Conservation (phyloP, 2,888 invertebrate species). For the Craniophora ligustri region DNA sequence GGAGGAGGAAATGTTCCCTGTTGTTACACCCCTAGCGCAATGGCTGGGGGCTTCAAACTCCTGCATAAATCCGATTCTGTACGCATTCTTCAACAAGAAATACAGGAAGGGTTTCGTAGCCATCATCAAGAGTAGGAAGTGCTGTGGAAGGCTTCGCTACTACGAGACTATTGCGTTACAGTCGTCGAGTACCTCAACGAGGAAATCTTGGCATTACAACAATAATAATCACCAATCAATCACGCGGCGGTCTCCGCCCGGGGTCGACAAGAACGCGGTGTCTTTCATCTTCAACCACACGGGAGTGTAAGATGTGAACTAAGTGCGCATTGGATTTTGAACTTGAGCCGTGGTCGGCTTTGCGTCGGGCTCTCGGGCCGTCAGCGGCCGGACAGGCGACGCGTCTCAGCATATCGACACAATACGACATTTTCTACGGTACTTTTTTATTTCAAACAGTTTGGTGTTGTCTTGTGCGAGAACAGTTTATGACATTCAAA, state of each 20-base stretch:
- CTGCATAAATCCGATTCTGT: conserved; percentile 98
- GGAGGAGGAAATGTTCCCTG: conserved; percentile 94
- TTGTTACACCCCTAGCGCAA: conserved; percentile 96
- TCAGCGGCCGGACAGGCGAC: conserved; percentile 49
- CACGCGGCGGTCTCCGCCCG: conserved; percentile 86
- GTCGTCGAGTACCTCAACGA: conserved; percentile 95
- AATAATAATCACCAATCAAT: conserved; percentile 90
- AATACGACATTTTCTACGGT: conserved; percentile 70
- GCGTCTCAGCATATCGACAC: conserved; percentile 77
- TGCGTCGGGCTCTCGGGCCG: conserved; percentile 51
- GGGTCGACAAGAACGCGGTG: conserved; percentile 82
- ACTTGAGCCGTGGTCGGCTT: conserved; percentile 63
- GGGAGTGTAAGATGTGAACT: conserved; percentile 89
- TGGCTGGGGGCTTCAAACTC: conserved; percentile 98
- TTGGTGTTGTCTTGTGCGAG: conserved; percentile 80
- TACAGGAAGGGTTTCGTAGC: conserved; percentile 96
- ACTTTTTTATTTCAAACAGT: conserved; percentile 74
- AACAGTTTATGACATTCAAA: conserved; percentile 60
- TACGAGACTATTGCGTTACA: conserved; percentile 96
- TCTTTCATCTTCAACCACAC: conserved; percentile 91
- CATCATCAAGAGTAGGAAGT: conserved; percentile 94
- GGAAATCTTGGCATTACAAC: conserved; percentile 95
- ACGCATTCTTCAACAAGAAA: conserved; percentile 98
- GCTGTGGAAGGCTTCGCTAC: conserved; percentile 95
- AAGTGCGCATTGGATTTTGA: conserved; percentile 54